phyloP scores from a whole-genome alignment of 2,113 vertebrate species.

The Sminthopsis crassicaudata region DNA sequence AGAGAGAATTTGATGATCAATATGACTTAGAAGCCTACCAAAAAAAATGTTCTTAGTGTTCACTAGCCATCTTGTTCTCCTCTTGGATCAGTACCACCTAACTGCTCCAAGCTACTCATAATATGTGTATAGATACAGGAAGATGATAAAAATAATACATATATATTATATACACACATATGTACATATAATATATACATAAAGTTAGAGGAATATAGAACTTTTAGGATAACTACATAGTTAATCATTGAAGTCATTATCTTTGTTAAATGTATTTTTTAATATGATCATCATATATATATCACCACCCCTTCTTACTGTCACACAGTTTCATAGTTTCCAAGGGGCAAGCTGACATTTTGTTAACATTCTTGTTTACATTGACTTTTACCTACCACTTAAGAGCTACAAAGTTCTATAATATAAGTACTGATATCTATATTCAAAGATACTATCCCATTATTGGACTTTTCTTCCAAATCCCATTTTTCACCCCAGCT shows the following conservation, averaged over 20 bases:
- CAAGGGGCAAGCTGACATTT: not conserved
- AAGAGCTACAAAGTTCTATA: not conserved
- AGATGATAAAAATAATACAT: too few relatives aligned
- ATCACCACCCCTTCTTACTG: not conserved
- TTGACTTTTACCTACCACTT: not conserved
- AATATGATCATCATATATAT: too few relatives aligned
- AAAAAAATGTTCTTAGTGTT: not conserved
- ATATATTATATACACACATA: too few relatives aligned
- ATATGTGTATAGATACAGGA: too few relatives aligned
- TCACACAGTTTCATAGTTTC: not conserved
- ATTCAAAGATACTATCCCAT: not conserved
- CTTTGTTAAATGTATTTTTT: not conserved
- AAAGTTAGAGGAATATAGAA: too few relatives aligned
- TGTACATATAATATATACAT: too few relatives aligned
- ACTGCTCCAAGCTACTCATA: too few relatives aligned
- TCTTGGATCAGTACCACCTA: not conserved
- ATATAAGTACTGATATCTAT: too few relatives aligned
- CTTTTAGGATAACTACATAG: not conserved
- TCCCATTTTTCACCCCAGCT: not conserved
- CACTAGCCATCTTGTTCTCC: not conserved
- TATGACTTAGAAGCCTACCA: not conserved
- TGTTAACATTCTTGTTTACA: not conserved
- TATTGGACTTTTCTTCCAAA: not conserved
- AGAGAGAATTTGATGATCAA: not conserved
- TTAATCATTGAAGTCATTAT: not conserved